Percentiles rank a stretch among this genome's conserved stretches.
Evolutionary conservation across 2,888 invertebrate genomes (phyloP).

Genomic region (Drosophila ustulata): DNA sequence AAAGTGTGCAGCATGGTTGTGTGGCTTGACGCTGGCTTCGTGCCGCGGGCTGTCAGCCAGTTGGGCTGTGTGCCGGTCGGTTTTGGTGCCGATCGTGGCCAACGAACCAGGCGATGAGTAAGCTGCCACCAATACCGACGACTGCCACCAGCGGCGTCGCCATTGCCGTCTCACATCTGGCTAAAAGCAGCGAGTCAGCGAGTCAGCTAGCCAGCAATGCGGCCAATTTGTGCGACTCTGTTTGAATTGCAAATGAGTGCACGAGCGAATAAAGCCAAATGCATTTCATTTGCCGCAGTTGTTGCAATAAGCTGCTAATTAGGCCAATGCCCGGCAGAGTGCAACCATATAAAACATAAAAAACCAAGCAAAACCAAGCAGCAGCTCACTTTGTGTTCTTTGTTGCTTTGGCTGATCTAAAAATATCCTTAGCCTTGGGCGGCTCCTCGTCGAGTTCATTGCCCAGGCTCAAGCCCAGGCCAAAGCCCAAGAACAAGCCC

Average conservation of each 20-base stretch:
- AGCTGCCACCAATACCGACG: conserved; percentile 40
- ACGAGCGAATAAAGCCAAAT: conserved; percentile 58
- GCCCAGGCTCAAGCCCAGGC: conserved; percentile 15
- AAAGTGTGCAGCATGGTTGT: conserved; percentile 21
- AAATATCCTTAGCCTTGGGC: conserved; percentile 71
- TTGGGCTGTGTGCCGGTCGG: conserved; percentile 17
- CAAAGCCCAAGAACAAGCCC: conserved; percentile 4
- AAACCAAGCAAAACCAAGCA: neutral
- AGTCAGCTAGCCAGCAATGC: conserved; percentile 51
- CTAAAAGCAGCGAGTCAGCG: conserved; percentile 51
- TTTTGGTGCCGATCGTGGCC: conserved; percentile 58
- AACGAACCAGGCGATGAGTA: conserved; percentile 72
- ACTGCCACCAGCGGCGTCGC: neutral
- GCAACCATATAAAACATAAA: conserved; percentile 6
- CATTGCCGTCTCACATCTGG: conserved; percentile 52
- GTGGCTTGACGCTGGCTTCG: conserved; percentile 11
- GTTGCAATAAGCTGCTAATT: conserved; percentile 55
- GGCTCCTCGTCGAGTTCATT: conserved; percentile 52
- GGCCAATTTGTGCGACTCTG: conserved; percentile 69
- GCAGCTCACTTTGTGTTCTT: conserved; percentile 14
- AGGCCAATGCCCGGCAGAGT: conserved; percentile 61
- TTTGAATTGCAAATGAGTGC: conserved; percentile 70
- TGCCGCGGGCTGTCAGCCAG: conserved; percentile 6
- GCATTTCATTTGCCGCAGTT: conserved; percentile 34
- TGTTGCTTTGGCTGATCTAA: conserved; percentile 45